Base-by-base conservation (phyloP, 2,888 invertebrate species). In the Zonitis immaculata region DNA sequence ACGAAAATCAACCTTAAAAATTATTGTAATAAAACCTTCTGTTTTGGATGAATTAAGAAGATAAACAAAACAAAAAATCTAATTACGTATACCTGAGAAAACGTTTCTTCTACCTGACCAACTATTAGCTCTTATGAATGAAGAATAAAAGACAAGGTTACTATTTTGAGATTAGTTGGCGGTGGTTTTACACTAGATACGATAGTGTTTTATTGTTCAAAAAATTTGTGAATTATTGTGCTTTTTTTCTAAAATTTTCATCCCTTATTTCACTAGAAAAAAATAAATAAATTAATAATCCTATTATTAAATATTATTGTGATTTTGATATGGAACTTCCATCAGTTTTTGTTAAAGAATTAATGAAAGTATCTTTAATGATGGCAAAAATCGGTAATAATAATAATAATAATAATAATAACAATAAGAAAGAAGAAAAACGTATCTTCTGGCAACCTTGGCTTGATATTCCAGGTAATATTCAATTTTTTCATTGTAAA, bases 381-480 rank as follows among this genome's bases (percentile, higher is more conserved):
- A 64, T 67, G 66, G 64, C 56, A 8, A 55, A 58, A 14, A 25
- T 28, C 26, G 16, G 42, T 28, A 18, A 45, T 52, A 9, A 55
- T 50, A 42, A 57, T 32, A 12, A 49, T 44, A 43, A 45, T 18
- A 49, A n/a, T n/a, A n/a, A n/a, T 28, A 18, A 45, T 52, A 9
- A 55, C 49, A 42, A 57, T 32, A 12, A 49, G 42, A 43, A 45
- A 16, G 48, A 43, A 9, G 35, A 42, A 11, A 49, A 32, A 14
- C 44, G 44, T n/a, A 39, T 60, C 51, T 73, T 77, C 57, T 77
- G 77, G 77, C 77, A 77, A 60, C 77, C 77, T 5, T 77, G 77
- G 77, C 51, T 76, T 7, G 65, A 73, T 62, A 64, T 16, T 45
- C 20, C 61, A 73, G 76, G 75, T 76, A 72, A 58, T 53, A n/a